Percentiles rank a stretch among this genome's conserved stretches.
Evolutionary conservation across 2,888 invertebrate genomes (phyloP).

Genomic region (Lithophane leautieri): DNA sequence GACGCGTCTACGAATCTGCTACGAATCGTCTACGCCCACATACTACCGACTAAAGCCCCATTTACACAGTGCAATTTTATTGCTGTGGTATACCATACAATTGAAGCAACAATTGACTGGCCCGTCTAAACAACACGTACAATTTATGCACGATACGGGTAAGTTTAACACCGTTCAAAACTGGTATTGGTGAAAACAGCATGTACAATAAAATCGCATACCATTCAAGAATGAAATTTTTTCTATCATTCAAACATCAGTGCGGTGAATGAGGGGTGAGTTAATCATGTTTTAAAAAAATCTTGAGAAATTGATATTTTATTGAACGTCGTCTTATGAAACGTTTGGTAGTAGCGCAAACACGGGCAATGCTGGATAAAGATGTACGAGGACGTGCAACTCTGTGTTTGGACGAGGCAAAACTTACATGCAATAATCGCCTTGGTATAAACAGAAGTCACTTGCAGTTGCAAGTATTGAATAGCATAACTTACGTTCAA

Average conservation of each 20-base stretch:
- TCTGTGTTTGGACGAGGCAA: not conserved
- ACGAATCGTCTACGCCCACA: conserved; percentile 3
- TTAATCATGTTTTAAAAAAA: not conserved
- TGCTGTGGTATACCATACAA: not conserved
- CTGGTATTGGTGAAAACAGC: not conserved
- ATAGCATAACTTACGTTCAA: not conserved
- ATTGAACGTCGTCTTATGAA: too few species aligned
- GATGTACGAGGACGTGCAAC: not conserved
- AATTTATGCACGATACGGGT: not conserved
- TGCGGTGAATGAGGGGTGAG: not conserved
- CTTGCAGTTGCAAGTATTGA: not conserved
- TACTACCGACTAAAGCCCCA: not conserved
- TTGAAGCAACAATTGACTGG: not conserved
- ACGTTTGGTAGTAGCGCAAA: too few species aligned
- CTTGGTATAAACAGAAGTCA: not conserved
- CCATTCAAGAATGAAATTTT: too few species aligned
- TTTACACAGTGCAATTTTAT: not conserved
- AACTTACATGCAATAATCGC: not conserved
- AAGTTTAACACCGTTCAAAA: not conserved
- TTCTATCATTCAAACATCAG: not conserved
- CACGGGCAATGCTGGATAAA: not conserved
- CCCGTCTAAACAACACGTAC: not conserved
- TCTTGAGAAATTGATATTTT: too few species aligned
- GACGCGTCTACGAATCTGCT: not conserved
- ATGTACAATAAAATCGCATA: not conserved